Evolutionary conservation across 2,113 vertebrate genomes (phyloP), one percentile per base, ranked within the genome.

Genomic region (Chaetorhynchus papuensis): DNA sequence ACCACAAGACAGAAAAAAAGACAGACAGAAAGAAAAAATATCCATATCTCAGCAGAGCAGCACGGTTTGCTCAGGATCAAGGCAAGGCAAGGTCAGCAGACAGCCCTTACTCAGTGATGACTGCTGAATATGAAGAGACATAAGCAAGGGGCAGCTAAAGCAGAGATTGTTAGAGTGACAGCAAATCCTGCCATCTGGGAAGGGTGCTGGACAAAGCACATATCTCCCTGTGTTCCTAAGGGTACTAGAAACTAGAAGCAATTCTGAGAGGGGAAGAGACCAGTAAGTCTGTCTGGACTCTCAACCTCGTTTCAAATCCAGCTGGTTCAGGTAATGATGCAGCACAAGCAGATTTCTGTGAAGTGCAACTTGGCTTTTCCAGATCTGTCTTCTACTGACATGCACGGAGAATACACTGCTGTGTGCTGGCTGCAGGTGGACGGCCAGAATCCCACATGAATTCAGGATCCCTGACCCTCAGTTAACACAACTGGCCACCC

Each of bases 41-140:
- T 79, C 41, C 33, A 2, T 88, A 74, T 95, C 89, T 94, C 77
- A 90, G 75, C 84, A 89, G 56, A 91, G 68, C 70, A 89, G 39
- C 54, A 50, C 18, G 52, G 75, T 30, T 96, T 85, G 85, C 79
- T 95, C 76, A 78, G 83, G 70, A 83, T 24, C 20, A 41, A 20
- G 39, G 39, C 39, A 83, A 87, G 79, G 64, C 78, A 94, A 94
- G 71, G 83, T 83, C 87, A 96, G 59, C 68, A 88, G 88, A 90
- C 80, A 83, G 76, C 28, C 49, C 41, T 87, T 83, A 72, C 9
- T 85, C 78, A 81, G n/a, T 39, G 59, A 65, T 77, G 84, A 59
- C 2, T 92, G 79, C 75, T 86, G 68, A 83, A 54, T 68, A 93
- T 35, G 50, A 76, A 71, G 65, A 87, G 72, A 60, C 64, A 35